These are phyloP conservation scores for Galago senegalensis DNA, from an alignment of 2,797 vertebrate species.

Conservation along the genomic window DNA sequence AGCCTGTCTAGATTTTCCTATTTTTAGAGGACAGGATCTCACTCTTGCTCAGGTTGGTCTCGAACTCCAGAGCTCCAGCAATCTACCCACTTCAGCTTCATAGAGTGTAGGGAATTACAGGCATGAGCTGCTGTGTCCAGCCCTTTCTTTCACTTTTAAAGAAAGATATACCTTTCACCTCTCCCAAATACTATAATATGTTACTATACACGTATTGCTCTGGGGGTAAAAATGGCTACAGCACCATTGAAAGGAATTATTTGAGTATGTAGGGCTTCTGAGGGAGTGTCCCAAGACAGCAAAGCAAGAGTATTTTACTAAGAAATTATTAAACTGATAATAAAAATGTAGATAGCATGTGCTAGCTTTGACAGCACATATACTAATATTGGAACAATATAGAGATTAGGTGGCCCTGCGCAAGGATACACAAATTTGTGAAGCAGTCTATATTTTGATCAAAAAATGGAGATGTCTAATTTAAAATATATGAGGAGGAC, in stretches of 20 bases:
- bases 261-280: background rate
- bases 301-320: slow-evolving; percentile 20
- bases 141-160: background rate
- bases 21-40: too few species aligned
- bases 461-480: background rate
- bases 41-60: too few species aligned
- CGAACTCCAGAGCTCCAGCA: too few species aligned
- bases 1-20: too few species aligned
- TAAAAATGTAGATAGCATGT: background rate
- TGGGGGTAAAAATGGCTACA: background rate
- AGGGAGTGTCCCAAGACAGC: background rate
- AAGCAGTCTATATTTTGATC: too few species aligned
- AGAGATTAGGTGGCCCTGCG: too few species aligned
- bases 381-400: too few species aligned
- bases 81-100: too few species aligned
- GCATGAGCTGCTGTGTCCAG: too few species aligned
- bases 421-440: too few species aligned
- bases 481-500: background rate
- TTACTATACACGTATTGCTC: background rate
- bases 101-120: too few species aligned
- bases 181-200: background rate
- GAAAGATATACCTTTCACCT: background rate
- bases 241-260: background rate
- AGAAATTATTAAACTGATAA: slow-evolving; percentile 6
- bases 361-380: too few species aligned